Conservation (phyloP, 2,888 invertebrate species). For the Leptopilina myrica region DNA sequence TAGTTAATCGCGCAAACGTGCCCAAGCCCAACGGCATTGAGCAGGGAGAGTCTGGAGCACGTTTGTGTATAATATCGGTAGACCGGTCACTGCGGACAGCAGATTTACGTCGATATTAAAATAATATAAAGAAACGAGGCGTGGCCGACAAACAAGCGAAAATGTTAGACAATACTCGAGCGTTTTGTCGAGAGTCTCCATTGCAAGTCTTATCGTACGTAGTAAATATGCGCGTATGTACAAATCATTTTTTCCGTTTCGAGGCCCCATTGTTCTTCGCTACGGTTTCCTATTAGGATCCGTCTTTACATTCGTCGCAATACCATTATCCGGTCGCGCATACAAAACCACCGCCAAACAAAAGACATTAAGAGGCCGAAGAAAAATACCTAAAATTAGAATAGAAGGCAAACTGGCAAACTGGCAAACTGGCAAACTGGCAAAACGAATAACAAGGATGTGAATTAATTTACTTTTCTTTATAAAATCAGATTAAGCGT, state of each 20-base stretch:
- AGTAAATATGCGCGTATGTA: conserved; percentile 41
- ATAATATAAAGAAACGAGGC: conserved; percentile 41
- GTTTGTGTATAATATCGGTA: conserved; percentile 15
- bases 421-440: no score
- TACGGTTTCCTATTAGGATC: conserved; percentile 35
- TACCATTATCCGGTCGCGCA: conserved; percentile 31
- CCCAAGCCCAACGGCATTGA: conserved; percentile 30
- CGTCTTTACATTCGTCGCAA: conserved; percentile 41
- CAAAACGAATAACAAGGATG: conserved; percentile 15
- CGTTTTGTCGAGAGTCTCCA: conserved; percentile 40
- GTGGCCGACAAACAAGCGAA: conserved; percentile 40
- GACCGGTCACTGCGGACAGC: conserved; percentile 23
- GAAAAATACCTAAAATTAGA: conserved; percentile 16
- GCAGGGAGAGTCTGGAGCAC: conserved; percentile 12
- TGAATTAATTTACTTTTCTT: conserved; percentile 29
- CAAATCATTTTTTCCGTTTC: conserved; percentile 38
- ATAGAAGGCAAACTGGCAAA: no score
- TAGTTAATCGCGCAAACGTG: conserved; percentile 36
- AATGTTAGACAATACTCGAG: conserved; percentile 38
- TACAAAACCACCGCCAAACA: conserved; percentile 34
- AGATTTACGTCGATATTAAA: conserved; percentile 41
- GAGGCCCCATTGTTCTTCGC: conserved; percentile 38
- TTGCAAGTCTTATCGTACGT: conserved; percentile 36
- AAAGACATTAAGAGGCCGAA: conserved; percentile 8
- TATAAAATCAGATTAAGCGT: not conserved